These are phyloP conservation scores for Alca torda DNA, from an alignment of 2,797 vertebrate genomes.

Conservation along the genomic window DNA sequence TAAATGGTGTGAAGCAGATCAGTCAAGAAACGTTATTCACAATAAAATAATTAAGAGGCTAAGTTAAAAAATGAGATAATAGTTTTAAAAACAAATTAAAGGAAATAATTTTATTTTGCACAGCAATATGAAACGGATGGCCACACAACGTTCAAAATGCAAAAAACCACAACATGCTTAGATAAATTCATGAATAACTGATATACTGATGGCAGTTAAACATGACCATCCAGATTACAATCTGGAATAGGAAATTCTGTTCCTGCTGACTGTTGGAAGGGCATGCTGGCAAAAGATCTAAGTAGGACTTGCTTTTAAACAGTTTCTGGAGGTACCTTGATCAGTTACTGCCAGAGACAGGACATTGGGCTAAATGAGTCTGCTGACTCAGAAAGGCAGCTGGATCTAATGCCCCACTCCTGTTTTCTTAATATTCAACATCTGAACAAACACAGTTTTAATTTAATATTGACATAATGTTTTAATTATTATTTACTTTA, in stretches of 20 bases:
- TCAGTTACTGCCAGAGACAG: not conserved
- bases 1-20: not conserved
- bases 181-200: not conserved
- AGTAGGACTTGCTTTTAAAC: not conserved
- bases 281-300: not conserved
- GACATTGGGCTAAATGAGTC: not conserved
- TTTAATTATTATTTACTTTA: not conserved
- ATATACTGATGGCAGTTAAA: not conserved
- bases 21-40: not conserved
- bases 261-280: not conserved
- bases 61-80: not conserved
- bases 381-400: not conserved
- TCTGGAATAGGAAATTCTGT: not conserved
- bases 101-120: not conserved
- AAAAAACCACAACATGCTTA: not conserved
- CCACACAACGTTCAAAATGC: not conserved
- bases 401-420: not conserved
- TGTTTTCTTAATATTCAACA: not conserved
- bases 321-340: not conserved
- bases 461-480: not conserved
- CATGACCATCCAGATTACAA: not conserved
- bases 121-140: not conserved
- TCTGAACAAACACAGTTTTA: not conserved
- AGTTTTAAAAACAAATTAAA: not conserved
- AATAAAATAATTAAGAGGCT: not conserved